Evolutionary conservation across 2,888 invertebrate genomes (phyloP), one percentile per base, ranked within the genome.

Genomic region (Pyrrhosoma nymphula): DNA sequence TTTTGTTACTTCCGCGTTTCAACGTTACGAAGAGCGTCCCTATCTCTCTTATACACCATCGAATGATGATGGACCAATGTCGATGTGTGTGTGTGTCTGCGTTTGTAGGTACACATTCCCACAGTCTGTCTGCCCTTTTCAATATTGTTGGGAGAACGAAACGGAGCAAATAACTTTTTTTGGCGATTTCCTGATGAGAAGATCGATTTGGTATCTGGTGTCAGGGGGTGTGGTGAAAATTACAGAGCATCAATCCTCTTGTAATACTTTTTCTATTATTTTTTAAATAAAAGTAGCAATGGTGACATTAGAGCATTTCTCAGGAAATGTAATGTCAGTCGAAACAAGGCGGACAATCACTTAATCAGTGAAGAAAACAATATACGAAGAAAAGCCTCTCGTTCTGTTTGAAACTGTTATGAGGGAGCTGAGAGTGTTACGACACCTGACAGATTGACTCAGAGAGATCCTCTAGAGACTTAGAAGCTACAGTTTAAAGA

Each of bases 201-300:
- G 35, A 82, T 82, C 82, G 35, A 82, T 82, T 82, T 82, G 82
- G 82, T n/a, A 35, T 82, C 82, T 23, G 82, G 82, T 82, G 82
- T 20, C 16, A 82, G 35, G 26, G 82, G 82, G 82, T n/a, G 82
- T 35, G 82, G 82, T 35, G 35, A 1, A 35, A 26, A 82, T 69
- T 26, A 69, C 2, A 12, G 26, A 26, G 35, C 82, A 82, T 35
- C 82, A 30, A 35, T 82, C 35, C 35, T 82, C 82, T 82, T 0
- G 12, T n/a, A 18, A 35, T 30, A 16, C 35, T 35, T 35, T 82
- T 14, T 82, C 82, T 18, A 8, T 8, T n/a, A 14, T 82, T 82
- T 82, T 82, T 82, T 82, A 8, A n/a, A 1, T 1, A 3, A n/a
- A 26, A 26, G 69, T n/a, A 14, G 30, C 82, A 35, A 35, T 35